Evolutionary conservation across 2,888 invertebrate genomes (phyloP).

Genomic region (Sinotaia quadrata): DNA sequence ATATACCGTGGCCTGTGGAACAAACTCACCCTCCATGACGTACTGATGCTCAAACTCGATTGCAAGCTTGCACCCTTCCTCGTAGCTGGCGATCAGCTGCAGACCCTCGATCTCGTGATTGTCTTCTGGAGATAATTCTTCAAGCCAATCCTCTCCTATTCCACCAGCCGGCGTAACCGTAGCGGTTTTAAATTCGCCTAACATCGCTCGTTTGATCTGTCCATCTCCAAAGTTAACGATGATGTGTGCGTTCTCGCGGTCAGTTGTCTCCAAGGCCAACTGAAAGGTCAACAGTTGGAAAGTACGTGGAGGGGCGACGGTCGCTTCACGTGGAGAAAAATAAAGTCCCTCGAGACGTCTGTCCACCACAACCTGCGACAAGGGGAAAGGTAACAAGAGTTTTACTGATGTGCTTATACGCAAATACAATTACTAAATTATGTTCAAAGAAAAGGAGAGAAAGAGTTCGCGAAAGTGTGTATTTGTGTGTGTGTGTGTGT

Average conservation of each 20-base stretch:
- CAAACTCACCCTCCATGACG: conserved; percentile 44
- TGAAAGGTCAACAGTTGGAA: conserved; percentile 43
- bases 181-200: conserved; percentile 41
- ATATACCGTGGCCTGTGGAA: conserved; percentile 40
- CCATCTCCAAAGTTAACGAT: conserved; percentile 55
- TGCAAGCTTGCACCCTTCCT: conserved; percentile 52
- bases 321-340: not conserved
- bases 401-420: too few relatives aligned
- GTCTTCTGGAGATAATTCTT: not conserved
- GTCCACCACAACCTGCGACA: conserved; percentile 45
- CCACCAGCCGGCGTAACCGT: not conserved
- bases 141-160: not conserved
- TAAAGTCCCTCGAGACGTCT: conserved; percentile 31
- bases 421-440: too few relatives aligned
- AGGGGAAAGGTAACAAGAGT: too few relatives aligned
- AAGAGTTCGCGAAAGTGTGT: too few relatives aligned
- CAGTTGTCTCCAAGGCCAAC: conserved; percentile 51
- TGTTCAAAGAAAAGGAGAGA: too few relatives aligned
- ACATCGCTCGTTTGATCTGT: conserved; percentile 39
- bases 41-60: conserved; percentile 54
- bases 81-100: conserved; percentile 53
- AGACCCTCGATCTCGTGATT: conserved; percentile 5
- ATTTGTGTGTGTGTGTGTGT: too few relatives aligned
- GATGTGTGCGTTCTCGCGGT: conserved; percentile 48
- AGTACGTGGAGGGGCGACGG: conserved; percentile 21